Conservation (phyloP, 1,140 invertebrate genomes). For the Drosophila trapezifrons region DNA sequence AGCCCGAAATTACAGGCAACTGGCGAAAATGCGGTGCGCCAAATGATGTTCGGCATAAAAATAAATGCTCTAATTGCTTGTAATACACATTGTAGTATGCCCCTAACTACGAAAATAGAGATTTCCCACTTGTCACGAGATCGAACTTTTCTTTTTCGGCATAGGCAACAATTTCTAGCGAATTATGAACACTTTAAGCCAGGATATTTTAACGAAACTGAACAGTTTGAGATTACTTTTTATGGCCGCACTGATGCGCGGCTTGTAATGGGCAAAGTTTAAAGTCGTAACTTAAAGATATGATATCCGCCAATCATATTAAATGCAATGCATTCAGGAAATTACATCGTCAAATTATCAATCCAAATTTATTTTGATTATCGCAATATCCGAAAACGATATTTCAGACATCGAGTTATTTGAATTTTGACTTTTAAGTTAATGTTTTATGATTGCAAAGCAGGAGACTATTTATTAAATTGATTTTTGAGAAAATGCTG, state of each 20-base stretch:
- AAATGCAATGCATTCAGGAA: slow-evolving; percentile 16
- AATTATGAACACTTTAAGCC: slow-evolving; percentile 33
- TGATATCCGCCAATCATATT: slow-evolving; percentile 24
- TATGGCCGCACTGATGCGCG: not conserved
- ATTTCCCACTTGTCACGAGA: slow-evolving; percentile 43
- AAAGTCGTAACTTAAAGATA: slow-evolving; percentile 8
- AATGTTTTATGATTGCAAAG: not conserved
- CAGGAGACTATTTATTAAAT: not conserved
- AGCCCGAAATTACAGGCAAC: slow-evolving; percentile 51
- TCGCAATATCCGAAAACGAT: slow-evolving; percentile 9
- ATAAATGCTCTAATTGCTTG: slow-evolving; percentile 47
- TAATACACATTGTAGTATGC: slow-evolving; percentile 32
- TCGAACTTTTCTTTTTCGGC: slow-evolving; percentile 34
- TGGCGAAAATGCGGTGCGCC: slow-evolving; percentile 23
- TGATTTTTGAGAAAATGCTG: not conserved
- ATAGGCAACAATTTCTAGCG: slow-evolving; percentile 28
- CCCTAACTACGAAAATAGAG: not conserved
- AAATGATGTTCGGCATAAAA: slow-evolving; percentile 48
- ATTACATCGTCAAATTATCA: slow-evolving; percentile 7
- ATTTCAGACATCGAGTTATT: not conserved
- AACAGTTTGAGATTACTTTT: slow-evolving; percentile 24
- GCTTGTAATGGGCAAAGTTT: not conserved
- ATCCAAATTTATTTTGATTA: not conserved
- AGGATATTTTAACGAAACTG: slow-evolving; percentile 29
- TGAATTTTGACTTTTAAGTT: not conserved